Conservation (phyloP, 2,888 invertebrate genomes). For the Epirrhoe alternata region DNA sequence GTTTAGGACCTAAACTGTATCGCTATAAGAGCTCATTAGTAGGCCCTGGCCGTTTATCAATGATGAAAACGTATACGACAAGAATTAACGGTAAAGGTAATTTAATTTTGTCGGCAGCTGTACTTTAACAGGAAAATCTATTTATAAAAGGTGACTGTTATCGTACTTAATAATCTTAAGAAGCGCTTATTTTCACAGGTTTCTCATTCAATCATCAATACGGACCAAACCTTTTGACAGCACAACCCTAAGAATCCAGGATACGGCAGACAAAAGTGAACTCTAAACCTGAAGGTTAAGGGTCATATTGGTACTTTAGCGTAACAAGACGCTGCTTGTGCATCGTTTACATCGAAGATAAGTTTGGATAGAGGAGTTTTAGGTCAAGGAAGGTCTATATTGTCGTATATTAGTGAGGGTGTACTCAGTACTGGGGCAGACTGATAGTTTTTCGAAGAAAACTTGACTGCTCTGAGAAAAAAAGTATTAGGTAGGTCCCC, state of each 20-base stretch:
- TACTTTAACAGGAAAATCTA: neutral
- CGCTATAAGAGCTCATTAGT: no score
- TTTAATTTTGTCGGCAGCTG: neutral
- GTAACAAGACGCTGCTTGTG: conserved; percentile 44
- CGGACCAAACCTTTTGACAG: conserved; percentile 10
- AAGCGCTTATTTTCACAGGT: conserved; percentile 9
- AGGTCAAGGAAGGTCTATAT: conserved; percentile 68
- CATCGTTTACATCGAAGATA: conserved; percentile 74
- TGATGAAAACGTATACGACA: neutral
- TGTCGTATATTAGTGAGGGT: conserved; percentile 54
- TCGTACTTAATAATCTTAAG: neutral
- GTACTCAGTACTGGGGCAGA: conserved; percentile 22
- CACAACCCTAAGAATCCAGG: conserved; percentile 34
- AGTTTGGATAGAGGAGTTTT: conserved; percentile 70
- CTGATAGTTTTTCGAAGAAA: conserved; percentile 5
- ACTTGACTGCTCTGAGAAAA: neutral
- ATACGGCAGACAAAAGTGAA: conserved; percentile 29
- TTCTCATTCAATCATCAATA: conserved; percentile 15
- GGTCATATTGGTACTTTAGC: conserved; percentile 26
- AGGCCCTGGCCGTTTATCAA: no score
- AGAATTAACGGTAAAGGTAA: neutral
- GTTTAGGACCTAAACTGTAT: no score
- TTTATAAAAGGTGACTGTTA: conserved; percentile 1
- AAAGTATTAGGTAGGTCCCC: no score
- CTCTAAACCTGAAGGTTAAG: conserved; percentile 31